These are phyloP conservation scores for Macropus fuliginosus DNA, from an alignment of 2,797 vertebrate genomes.

Conservation along the genomic window DNA sequence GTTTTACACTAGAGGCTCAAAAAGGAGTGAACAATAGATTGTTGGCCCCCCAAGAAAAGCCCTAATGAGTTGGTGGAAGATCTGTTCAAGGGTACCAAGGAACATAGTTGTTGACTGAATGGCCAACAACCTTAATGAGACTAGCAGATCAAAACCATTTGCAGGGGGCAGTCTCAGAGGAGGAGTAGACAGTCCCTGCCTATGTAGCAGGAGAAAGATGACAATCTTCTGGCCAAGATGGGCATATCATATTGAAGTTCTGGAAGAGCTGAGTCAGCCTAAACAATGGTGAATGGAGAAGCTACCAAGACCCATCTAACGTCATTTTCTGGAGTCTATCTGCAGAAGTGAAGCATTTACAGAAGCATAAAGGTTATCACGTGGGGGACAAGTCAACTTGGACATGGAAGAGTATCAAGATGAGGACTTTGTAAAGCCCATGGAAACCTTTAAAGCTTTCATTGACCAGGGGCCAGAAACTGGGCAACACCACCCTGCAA, in stretches of 20 bases:
- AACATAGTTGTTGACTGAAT: slow-evolving; percentile 93
- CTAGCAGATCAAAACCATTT: slow-evolving; percentile 91
- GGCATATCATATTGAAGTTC: slow-evolving; percentile 96
- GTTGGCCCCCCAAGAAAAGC: slow-evolving; percentile 96
- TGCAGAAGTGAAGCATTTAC: slow-evolving; percentile 96
- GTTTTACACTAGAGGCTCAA: slow-evolving; percentile 97
- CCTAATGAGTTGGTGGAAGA: slow-evolving; percentile 98
- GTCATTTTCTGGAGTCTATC: slow-evolving; percentile 96
- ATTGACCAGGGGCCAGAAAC: slow-evolving; percentile 96
- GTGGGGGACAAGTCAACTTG: slow-evolving; percentile 96
- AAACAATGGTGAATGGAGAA: slow-evolving; percentile 94
- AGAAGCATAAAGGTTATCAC: slow-evolving; percentile 93
- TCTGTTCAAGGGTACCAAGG: slow-evolving; percentile 96
- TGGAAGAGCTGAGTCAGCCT: slow-evolving; percentile 98
- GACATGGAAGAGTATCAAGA: slow-evolving; percentile 99
- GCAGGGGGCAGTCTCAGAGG: slow-evolving; percentile 95
- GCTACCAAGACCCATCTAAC: slow-evolving; percentile 96
- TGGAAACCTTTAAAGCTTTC: slow-evolving; percentile 93
- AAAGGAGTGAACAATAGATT: slow-evolving; percentile 98
- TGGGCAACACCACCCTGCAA: slow-evolving; percentile 94
- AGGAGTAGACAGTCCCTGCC: slow-evolving; percentile 87
- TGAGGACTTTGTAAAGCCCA: slow-evolving; percentile 94
- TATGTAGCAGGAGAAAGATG: slow-evolving; percentile 92
- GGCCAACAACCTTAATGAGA: slow-evolving; percentile 89
- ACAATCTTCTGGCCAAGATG: slow-evolving; percentile 90